A percentile compares a stretch with the other conserved stretches of the same genome.
phyloP scores from a whole-genome alignment of 2,113 vertebrate genomes.

The Xyrauchen texanus region DNA sequence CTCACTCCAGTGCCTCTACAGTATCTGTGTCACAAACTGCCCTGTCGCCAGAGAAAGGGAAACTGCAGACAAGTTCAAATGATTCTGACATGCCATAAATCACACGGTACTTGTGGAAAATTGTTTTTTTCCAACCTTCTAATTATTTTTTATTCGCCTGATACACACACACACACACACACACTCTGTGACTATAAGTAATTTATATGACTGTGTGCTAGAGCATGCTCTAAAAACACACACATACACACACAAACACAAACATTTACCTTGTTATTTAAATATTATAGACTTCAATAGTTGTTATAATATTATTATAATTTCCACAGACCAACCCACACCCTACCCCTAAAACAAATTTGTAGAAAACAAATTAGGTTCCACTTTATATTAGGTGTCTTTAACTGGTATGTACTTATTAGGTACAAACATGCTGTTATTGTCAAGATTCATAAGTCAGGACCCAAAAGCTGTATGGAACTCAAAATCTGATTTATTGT shows the following conservation, averaged over 20 bases:
- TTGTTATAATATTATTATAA: too few relatives aligned
- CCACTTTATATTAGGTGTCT: too few relatives aligned
- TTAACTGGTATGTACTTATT: too few relatives aligned
- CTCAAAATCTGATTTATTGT: too few relatives aligned
- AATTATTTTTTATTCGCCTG: constrained; percentile 80
- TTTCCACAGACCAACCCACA: too few relatives aligned
- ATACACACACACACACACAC: constrained; percentile 38
- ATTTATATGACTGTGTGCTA: constrained; percentile 36
- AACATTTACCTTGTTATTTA: background rate
- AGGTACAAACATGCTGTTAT: too few relatives aligned
- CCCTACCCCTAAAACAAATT: too few relatives aligned
- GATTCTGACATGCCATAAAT: too few relatives aligned
- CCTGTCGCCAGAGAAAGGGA: constrained; percentile 43
- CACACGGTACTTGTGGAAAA: constrained; percentile 62
- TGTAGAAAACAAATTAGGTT: too few relatives aligned
- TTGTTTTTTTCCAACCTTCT: constrained; percentile 73
- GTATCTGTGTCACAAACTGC: constrained; percentile 63
- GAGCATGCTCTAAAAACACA: constrained; percentile 20
- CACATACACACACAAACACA: background rate
- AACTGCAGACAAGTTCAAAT: background rate
- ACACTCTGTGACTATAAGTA: constrained; percentile 33
- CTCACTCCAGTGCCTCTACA: constrained; percentile 57
- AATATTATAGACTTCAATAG: background rate
- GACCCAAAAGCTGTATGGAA: too few relatives aligned
- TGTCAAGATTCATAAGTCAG: too few relatives aligned